Evolutionary conservation across 2,888 invertebrate genomes (phyloP).

Genomic region (Clitarchus hookeri): DNA sequence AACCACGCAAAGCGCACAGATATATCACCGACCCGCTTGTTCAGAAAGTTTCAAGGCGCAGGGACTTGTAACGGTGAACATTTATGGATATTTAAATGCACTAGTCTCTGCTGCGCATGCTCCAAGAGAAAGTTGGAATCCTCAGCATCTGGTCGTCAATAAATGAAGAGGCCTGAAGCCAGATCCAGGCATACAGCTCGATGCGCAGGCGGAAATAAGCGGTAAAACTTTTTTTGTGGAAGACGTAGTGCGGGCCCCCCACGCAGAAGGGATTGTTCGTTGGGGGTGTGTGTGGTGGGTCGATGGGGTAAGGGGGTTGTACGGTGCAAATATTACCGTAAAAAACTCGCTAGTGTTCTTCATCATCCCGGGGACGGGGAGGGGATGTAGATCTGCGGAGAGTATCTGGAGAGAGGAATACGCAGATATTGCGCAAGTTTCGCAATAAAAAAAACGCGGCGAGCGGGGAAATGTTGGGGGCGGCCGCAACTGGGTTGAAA

Average conservation of each 20-base stretch:
- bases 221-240: background rate
- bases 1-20: too few relatives aligned
- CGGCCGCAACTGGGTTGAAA: too few relatives aligned
- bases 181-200: background rate
- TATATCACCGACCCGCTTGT: background rate
- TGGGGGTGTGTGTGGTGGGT: background rate
- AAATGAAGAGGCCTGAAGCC: background rate
- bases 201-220: background rate
- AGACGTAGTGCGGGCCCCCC: background rate
- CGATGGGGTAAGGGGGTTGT: background rate
- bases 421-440: conserved; percentile 12
- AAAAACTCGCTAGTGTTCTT: background rate
- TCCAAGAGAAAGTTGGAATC: background rate
- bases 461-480: too few relatives aligned
- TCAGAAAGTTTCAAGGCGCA: background rate
- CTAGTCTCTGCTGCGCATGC: background rate
- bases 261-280: too few relatives aligned
- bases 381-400: background rate
- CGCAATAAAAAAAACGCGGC: too few relatives aligned
- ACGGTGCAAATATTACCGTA: background rate
- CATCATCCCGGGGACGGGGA: background rate
- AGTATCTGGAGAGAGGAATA: background rate
- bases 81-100: background rate
- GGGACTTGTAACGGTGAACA: background rate
- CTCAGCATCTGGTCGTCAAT: background rate